Conservation (phyloP, 2,888 invertebrate genomes). For the Diarsia brunnea region DNA sequence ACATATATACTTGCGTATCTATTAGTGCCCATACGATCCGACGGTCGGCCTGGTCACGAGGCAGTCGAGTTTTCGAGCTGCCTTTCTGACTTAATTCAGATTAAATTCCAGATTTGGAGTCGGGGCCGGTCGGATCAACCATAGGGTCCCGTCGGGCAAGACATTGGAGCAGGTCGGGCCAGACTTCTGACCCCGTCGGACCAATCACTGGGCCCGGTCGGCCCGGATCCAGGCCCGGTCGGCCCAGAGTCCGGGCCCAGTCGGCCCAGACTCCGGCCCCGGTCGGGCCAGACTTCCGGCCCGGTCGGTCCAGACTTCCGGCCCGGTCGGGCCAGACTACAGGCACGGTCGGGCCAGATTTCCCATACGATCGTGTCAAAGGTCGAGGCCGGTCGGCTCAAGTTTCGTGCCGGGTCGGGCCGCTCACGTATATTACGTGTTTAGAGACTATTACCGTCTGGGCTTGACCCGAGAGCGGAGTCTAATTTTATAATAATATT, state of each 20-base stretch:
- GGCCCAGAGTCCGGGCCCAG: background rate
- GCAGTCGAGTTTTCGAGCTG: too few relatives aligned
- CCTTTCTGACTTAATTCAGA: too few relatives aligned
- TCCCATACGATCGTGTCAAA: background rate
- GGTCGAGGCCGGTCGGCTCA: background rate
- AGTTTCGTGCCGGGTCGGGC: background rate
- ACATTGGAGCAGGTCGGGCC: too few relatives aligned
- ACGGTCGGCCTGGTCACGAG: too few relatives aligned
- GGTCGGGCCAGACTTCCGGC: background rate
- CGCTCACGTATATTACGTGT: background rate
- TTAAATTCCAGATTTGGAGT: too few relatives aligned
- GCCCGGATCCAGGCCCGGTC: background rate
- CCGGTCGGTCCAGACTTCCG: background rate
- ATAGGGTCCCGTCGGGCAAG: too few relatives aligned
- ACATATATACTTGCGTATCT: too few relatives aligned
- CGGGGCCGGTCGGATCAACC: too few relatives aligned
- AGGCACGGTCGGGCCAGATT: background rate
- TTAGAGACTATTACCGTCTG: too few relatives aligned
- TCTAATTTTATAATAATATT: background rate
- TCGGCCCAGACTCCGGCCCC: background rate
- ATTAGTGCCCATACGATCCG: too few relatives aligned
- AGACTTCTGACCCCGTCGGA: too few relatives aligned
- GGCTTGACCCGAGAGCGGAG: conserved; percentile 12
- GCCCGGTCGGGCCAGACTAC: background rate
- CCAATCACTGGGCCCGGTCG: background rate